These are phyloP conservation scores for Amphipyra berbera DNA, from an alignment of 2,888 invertebrate genomes.

Conservation along the genomic window DNA sequence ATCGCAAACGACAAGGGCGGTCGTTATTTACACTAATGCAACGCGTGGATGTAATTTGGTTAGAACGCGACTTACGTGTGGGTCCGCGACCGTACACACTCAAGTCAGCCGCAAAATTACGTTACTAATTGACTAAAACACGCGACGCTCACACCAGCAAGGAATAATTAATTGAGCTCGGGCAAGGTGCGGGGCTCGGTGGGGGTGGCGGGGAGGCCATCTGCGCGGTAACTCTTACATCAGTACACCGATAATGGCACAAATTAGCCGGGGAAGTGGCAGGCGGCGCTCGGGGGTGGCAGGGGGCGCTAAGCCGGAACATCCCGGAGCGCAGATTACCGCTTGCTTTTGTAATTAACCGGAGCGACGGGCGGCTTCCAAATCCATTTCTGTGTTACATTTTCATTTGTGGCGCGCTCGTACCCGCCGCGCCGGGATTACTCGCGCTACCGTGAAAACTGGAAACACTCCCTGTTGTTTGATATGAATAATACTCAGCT, in stretches of 20 bases:
- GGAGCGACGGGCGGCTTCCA: slow-evolving; percentile 90
- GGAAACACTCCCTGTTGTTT: slow-evolving; percentile 74
- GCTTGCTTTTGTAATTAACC: slow-evolving; percentile 90
- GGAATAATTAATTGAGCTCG: slow-evolving; percentile 89
- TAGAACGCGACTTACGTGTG: slow-evolving; percentile 73
- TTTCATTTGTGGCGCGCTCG: slow-evolving; percentile 88
- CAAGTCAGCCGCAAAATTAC: slow-evolving; percentile 90
- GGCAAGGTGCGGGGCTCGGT: slow-evolving; percentile 74
- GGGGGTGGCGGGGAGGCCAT: slow-evolving; percentile 75
- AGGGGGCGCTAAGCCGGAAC: slow-evolving; percentile 89
- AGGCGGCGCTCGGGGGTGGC: slow-evolving; percentile 74
- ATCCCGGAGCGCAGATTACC: slow-evolving; percentile 90
- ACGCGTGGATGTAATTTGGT: slow-evolving; percentile 61
- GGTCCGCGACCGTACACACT: slow-evolving; percentile 84
- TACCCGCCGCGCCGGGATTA: slow-evolving; percentile 80
- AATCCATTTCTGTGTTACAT: slow-evolving; percentile 90
- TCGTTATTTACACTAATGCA: slow-evolving; percentile 47
- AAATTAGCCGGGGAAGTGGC: slow-evolving; percentile 89
- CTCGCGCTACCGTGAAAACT: slow-evolving; percentile 78
- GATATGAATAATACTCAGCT: slow-evolving; percentile 69
- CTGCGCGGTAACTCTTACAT: slow-evolving; percentile 90
- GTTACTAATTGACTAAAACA: slow-evolving; percentile 90
- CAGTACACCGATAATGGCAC: slow-evolving; percentile 90
- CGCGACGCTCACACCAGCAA: slow-evolving; percentile 89
- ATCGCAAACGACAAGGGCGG: slow-evolving; percentile 31